These are phyloP conservation scores for Agrotis segetum DNA, from an alignment of 2,888 invertebrate genomes.

Conservation along the genomic window DNA sequence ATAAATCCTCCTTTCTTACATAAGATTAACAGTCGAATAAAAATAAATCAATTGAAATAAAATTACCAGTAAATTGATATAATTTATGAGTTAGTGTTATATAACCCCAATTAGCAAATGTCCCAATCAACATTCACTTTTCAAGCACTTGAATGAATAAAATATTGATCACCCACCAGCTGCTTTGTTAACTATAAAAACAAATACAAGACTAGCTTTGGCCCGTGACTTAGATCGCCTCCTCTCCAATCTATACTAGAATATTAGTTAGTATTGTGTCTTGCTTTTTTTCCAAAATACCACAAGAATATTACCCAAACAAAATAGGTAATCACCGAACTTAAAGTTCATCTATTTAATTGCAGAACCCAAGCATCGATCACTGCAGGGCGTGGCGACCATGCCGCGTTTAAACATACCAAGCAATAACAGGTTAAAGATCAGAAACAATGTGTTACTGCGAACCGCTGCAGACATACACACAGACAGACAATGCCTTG, in stretches of 20 bases:
- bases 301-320: background rate
- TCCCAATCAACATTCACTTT: constrained; percentile 25
- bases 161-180: background rate
- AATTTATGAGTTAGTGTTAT: constrained; percentile 28
- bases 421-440: constrained; percentile 67
- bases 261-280: background rate
- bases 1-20: constrained; percentile 51
- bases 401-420: constrained; percentile 36
- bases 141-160: background rate
- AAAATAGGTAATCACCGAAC: constrained; percentile 38
- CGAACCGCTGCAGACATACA: constrained; percentile 37
- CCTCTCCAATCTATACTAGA: too few relatives aligned
- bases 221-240: too few relatives aligned
- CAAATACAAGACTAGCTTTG: background rate
- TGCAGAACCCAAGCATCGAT: constrained; percentile 71
- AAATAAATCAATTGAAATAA: constrained; percentile 36
- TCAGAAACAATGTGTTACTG: constrained; percentile 48
- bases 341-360: constrained; percentile 64
- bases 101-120: constrained; percentile 29
- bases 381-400: constrained; percentile 73
- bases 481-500: constrained; percentile 28
- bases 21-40: constrained; percentile 31
- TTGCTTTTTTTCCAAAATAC: background rate
- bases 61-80: constrained; percentile 40
- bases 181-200: background rate